Percentiles rank a stretch among this genome's conserved stretches.
phyloP scores from a whole-genome alignment of 2,113 vertebrate species.

The Calidris pygmaea region DNA sequence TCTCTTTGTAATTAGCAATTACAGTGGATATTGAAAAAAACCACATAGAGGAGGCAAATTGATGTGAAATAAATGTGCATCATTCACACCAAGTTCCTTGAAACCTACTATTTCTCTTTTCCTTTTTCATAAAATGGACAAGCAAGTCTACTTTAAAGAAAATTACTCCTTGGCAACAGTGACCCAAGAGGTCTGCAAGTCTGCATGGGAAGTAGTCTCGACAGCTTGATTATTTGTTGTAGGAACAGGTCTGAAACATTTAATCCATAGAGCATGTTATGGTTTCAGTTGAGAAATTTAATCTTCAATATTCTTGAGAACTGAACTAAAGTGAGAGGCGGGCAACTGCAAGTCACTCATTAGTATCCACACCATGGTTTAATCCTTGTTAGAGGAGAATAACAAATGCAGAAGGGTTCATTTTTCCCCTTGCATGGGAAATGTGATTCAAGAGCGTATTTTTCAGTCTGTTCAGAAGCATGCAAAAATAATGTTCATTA shows the following conservation, averaged over 20 bases:
- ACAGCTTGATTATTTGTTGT: conserved; percentile 53
- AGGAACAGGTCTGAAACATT: conserved; percentile 34
- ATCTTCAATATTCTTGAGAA: conserved; percentile 23
- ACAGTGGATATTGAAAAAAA: background rate
- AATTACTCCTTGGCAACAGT: conserved; percentile 45
- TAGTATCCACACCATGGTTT: conserved; percentile 28
- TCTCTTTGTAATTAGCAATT: conserved; percentile 37
- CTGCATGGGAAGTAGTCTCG: conserved; percentile 12
- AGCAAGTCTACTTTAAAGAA: background rate
- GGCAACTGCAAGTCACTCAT: conserved; percentile 26
- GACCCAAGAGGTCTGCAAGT: conserved; percentile 5
- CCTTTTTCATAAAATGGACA: conserved; percentile 6
- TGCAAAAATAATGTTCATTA: conserved; percentile 56
- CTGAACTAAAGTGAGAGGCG: conserved; percentile 38
- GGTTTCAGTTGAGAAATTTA: conserved; percentile 47
- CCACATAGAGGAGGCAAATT: background rate
- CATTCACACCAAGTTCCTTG: conserved; percentile 10
- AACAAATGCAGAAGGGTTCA: conserved; percentile 40
- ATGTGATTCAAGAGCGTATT: conserved; percentile 13
- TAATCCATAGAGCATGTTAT: background rate
- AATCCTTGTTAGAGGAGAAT: conserved; percentile 52
- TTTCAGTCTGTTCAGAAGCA: conserved; percentile 24
- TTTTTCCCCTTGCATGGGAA: conserved; percentile 4
- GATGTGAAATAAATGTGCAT: background rate
- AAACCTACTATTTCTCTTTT: conserved; percentile 43